Base-by-base conservation (phyloP, 2,888 invertebrate species). In the Acrobasis repandana region DNA sequence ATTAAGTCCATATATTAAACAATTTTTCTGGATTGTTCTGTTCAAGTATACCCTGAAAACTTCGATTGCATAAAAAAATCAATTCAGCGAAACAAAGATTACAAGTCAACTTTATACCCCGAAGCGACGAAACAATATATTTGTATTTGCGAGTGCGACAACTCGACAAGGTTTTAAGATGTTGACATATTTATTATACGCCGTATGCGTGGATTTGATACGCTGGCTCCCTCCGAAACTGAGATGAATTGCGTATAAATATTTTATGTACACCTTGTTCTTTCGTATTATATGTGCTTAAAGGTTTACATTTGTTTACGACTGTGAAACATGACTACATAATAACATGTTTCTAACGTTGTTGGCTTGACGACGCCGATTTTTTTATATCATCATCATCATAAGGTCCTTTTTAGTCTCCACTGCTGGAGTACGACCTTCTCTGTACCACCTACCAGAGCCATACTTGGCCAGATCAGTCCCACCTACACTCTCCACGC, bases 101-200 rank as follows among this genome's bases (percentile, higher is more conserved):
- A 38, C 38, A 54, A 38, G 20, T 38, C 11, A 58, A 48, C 15
- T 47, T 28, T 47, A 15, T 33, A 20, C 18, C 33, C 16, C 48
- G 9, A 48, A 48, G 38, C 36, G 54, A 54, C 50, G 62, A 63
- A 64, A 58, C 59, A 58, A 58, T 58, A 58, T 38, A 50, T 58
- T 49, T 50, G 36, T 33, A 36, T 58, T 49, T 58, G 36, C 34
- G 33, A 14, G 54, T 9, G 48, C 28, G 49, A 58, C 58, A 58
- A 34, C 14, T 34, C 28, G 49, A 58, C 58, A 58, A 34, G 36
- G 38, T 49, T 58, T 50, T 50, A 58, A 58, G 49, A 58, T 50
- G 58, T 50, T 50, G 58, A 38, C 58, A 58, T 58, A 49, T 58
- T 58, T 58, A 58, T 58, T 20, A 58, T 49, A 36, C 38, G 18